A percentile compares a stretch with the other conserved stretches of the same genome.
phyloP scores from a whole-genome alignment of 30 jellyfish, hydroid and myxozoan species.

The Sanderia malayensis region DNA sequence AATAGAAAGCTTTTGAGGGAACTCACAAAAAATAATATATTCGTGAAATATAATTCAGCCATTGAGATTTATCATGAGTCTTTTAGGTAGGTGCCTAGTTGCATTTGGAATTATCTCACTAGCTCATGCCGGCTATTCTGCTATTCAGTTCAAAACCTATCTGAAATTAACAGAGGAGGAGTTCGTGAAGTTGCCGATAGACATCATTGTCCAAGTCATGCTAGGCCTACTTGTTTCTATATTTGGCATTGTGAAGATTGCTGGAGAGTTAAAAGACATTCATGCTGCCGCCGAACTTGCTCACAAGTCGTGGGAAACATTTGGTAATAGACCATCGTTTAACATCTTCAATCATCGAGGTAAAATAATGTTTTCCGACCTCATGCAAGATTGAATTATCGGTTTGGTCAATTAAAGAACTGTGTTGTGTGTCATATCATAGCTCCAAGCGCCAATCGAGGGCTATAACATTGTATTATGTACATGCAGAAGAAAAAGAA shows the following conservation, averaged over 20 bases:
- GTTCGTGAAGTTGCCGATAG: slow-evolving; percentile 68
- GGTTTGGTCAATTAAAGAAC: too few species aligned
- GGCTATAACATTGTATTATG: too few species aligned
- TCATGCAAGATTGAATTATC: slow-evolving; percentile 65
- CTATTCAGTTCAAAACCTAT: slow-evolving; percentile 82
- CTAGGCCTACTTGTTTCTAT: slow-evolving; percentile 59
- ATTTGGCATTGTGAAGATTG: slow-evolving; percentile 80
- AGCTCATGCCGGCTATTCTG: slow-evolving; percentile 91
- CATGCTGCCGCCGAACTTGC: slow-evolving; percentile 98
- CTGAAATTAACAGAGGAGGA: slow-evolving; percentile 87
- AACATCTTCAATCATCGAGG: slow-evolving; percentile 89
- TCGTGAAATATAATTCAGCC: too few species aligned
- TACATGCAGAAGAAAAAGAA: too few species aligned
- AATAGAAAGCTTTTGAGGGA: too few species aligned
- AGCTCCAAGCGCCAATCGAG: too few species aligned
- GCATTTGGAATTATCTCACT: slow-evolving; percentile 75
- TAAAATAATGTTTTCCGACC: slow-evolving; percentile 74
- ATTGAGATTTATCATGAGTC: slow-evolving; percentile 38
- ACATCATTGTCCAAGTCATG: slow-evolving; percentile 80
- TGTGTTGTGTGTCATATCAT: too few species aligned
- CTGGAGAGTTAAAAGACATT: slow-evolving; percentile 84
- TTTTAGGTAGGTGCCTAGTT: slow-evolving; percentile 69
- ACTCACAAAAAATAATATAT: too few species aligned
- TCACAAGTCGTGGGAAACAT: slow-evolving; percentile 90
- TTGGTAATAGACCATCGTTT: slow-evolving; percentile 88